Evolutionary conservation across 2,888 invertebrate species (phyloP), one percentile per base, ranked within the genome.

Genomic region (Lithophane socia): DNA sequence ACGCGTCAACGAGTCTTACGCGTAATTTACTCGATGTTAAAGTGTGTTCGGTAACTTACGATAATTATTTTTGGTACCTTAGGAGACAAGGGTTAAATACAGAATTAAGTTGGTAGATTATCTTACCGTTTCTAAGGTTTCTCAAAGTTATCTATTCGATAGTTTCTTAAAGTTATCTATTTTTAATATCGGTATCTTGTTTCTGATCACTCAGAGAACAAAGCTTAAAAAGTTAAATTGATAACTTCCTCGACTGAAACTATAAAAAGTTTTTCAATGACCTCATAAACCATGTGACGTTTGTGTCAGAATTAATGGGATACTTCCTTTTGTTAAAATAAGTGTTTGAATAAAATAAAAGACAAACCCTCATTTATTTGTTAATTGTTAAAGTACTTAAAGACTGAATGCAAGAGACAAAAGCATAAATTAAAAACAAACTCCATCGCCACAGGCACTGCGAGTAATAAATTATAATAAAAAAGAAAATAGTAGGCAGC

Each of bases 381-480:
- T n/a, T 24, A 52, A 79, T 42, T 58, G 42, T 13, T 42, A 49
- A 44, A 52, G 47, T 56, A 61, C 47, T 76, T 64, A 77, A 47
- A 77, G 13, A 82, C 16, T 37, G 7, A 72, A 81, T 47, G 13
- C 7, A 52, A 63, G 29, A 72, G 68, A 85, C 69, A 73, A 76
- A 73, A 77, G 82, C 81, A 68, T 73, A 74, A 75, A 86, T 71
- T 71, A 74, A 63, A 77, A 58, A 61, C 44, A 73, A 71, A 77
- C 44, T 61, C 29, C 66, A 42, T 29, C 5, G 56, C 68, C 54
- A 63, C 65, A 42, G 42, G 49, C 73, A 42, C 49, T 18, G 67
- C 24, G 37, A 60, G 65, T 47, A 64, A 79, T 83, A 79, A 86
- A 79, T 84, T 83, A 67, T 70, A 86, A 79, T 79, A 83, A 83